Base-by-base conservation (phyloP, 2,888 invertebrate genomes). In the Sturmia bella region DNA sequence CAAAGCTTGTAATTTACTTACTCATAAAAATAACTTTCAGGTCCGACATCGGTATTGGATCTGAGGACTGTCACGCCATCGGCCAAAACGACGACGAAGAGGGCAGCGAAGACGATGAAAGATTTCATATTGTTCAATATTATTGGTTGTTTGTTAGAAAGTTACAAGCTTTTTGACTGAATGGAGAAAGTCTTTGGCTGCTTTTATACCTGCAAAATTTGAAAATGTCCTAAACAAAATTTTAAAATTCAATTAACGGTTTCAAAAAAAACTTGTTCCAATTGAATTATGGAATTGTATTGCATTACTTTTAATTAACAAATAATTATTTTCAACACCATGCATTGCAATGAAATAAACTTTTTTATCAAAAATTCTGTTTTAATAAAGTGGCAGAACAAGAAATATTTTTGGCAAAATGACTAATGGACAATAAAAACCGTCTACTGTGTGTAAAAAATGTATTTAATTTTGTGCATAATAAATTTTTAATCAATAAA, bases 11-110 rank as follows among this genome's bases (percentile, higher is more conserved):
- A 12, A 84, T 3, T 32, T 32, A 74, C 50, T 61, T 76, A 76
- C 76, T 61, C 61, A 32, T n/a, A 61, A n/a, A 90, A 92, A 90
- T 93, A 94, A 66, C 92, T 91, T 85, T 92, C 92, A 24, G 92
- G 88, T 77, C 87, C 92, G 81, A 94, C 94, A 88, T 94, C 92
- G 59, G 91, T 91, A 3, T 86, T 87, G n/a, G 81, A 85, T 54
- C 86, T 87, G 5, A 90, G 43, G 43, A 89, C 87, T 15, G 85
- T 79, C 6, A 84, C 73, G 50, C 84, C 84, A 54, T 85, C 88
- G 24, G 90, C 83, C 12, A 86, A 63, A n/a, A 86, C 85, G 13
- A 85, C 50, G 56, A 84, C 85, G 59, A 87, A 85, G 32, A 88
- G 63, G n/a, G 86, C 84, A 54, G 83, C 81, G 37, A 87, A 83